These are phyloP conservation scores for Eclectus roratus DNA, from an alignment of 2,113 vertebrate genomes.

Conservation along the genomic window DNA sequence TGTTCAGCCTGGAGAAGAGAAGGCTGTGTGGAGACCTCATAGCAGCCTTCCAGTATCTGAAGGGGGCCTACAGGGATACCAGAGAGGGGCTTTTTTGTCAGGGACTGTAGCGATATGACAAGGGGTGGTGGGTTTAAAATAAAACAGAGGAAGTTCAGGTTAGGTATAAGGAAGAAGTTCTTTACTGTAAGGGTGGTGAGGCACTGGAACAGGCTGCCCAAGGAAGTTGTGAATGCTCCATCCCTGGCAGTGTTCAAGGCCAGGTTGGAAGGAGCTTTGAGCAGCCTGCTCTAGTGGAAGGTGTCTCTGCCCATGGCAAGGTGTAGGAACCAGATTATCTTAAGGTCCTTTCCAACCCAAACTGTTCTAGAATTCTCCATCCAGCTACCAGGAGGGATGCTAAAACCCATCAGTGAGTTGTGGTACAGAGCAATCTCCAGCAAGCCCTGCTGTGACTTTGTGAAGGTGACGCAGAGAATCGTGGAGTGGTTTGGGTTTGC, in stretches of 20 bases:
- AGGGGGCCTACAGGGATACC: neutral
- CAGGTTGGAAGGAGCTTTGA: neutral
- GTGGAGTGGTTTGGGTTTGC: neutral
- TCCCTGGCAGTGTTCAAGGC: neutral
- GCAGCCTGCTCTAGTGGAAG: neutral
- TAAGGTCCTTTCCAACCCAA: neutral
- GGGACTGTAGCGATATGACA: neutral
- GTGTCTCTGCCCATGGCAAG: neutral
- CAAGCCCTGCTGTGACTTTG: neutral
- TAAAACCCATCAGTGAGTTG: rapidly evolving
- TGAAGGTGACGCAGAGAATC: neutral
- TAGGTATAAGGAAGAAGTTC: neutral
- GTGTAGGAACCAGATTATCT: neutral
- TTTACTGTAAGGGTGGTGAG: neutral
- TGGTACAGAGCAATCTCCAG: neutral
- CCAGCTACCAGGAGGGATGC: neutral
- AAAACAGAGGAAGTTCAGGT: neutral
- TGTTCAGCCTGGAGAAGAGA: neutral
- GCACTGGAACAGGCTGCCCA: neutral
- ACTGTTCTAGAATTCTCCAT: neutral
- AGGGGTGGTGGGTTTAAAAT: neutral
- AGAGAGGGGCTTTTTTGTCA: neutral
- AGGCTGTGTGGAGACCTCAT: neutral
- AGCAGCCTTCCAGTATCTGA: neutral
- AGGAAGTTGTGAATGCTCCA: neutral